Percentiles rank a stretch among this genome's conserved stretches.
phyloP scores from a whole-genome alignment of 2,113 vertebrate genomes.

The Cyprinus carpio region DNA sequence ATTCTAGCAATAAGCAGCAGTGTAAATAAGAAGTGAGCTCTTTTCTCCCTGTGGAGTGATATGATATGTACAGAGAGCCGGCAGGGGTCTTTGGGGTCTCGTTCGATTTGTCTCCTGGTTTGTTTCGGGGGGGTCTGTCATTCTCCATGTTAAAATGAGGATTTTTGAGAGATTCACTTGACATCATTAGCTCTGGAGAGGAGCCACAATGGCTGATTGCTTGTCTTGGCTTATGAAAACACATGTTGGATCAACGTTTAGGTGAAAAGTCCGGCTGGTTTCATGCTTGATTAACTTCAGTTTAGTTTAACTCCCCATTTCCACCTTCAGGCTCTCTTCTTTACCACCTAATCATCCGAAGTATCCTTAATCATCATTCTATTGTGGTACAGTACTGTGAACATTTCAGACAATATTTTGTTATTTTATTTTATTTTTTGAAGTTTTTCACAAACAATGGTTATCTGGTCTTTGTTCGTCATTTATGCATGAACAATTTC shows the following conservation, averaged over 20 bases:
- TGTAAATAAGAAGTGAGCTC: conserved; percentile 76
- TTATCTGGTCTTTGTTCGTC: neutral
- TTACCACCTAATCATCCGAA: conserved; percentile 12
- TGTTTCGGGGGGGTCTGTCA: conserved; percentile 57
- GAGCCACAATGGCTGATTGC: conserved; percentile 73
- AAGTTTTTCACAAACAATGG: no score
- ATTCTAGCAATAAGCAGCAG: conserved; percentile 74
- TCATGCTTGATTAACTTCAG: conserved; percentile 32
- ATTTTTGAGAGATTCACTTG: conserved; percentile 78
- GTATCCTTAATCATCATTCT: neutral
- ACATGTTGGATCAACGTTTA: conserved; percentile 72
- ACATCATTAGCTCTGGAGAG: conserved; percentile 80
- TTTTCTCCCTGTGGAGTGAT: conserved; percentile 76
- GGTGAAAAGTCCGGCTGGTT: conserved; percentile 71
- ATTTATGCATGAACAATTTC: neutral
- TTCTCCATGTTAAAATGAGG: conserved; percentile 70
- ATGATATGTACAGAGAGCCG: conserved; percentile 71
- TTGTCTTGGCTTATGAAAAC: conserved; percentile 77
- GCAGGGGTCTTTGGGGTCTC: conserved; percentile 53
- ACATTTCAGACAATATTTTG: neutral
- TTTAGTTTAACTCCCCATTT: neutral
- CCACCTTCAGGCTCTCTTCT: neutral
- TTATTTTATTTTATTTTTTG: neutral
- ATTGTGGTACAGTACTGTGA: neutral
- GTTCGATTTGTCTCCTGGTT: conserved; percentile 48